phyloP scores from a whole-genome alignment of 2,888 invertebrate species.

The Hyles lineata region DNA sequence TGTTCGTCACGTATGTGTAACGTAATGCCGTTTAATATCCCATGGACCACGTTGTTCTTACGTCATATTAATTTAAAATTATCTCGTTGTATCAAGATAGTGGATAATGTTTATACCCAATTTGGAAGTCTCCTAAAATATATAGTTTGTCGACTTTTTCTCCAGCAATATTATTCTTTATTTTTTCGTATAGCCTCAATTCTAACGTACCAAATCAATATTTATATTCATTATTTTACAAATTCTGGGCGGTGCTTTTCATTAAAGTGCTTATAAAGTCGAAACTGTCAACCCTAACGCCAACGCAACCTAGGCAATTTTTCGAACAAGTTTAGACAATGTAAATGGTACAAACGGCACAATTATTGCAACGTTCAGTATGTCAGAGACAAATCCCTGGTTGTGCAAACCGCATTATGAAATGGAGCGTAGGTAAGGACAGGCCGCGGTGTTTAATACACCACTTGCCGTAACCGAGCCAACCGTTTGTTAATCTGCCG shows the following conservation, averaged over 20 bases:
- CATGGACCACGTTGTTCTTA: no score
- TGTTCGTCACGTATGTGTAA: conserved; percentile 11
- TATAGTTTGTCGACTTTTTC: no score
- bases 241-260: no score
- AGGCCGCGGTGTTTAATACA: conserved; percentile 66
- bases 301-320: background rate
- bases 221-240: no score
- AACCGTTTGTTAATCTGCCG: conserved; percentile 66
- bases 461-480: conserved; percentile 58
- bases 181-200: no score
- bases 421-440: conserved; percentile 62
- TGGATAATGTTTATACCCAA: no score
- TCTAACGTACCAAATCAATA: no score
- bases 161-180: no score
- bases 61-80: no score
- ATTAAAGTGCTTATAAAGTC: no score
- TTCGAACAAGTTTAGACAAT: conserved; percentile 10
- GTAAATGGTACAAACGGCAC: conserved; percentile 18
- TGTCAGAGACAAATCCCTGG: conserved; percentile 36
- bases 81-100: no score
- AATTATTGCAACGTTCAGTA: conserved; percentile 12
- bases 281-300: conserved; percentile 11
- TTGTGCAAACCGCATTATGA: conserved; percentile 77
- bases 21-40: background rate
- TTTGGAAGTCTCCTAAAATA: no score